Evolutionary conservation across 2,113 vertebrate genomes (phyloP).

Genomic region (Charadrius vociferus): DNA sequence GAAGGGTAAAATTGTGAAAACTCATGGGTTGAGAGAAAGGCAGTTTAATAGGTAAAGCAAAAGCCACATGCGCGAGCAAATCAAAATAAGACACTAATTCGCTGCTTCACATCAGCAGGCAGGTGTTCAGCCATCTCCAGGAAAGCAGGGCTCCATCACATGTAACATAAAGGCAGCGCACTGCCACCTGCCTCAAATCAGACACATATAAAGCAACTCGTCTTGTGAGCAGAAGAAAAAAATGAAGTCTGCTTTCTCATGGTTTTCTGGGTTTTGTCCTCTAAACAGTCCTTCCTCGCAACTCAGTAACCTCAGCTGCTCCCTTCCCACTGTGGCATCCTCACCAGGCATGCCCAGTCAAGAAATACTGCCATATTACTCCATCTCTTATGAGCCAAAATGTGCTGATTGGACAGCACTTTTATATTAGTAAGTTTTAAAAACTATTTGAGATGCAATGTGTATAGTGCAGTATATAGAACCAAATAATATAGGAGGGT

Average conservation of each 20-base stretch:
- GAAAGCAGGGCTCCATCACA: neutral
- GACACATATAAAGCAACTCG: neutral
- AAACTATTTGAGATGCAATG: neutral
- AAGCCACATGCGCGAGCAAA: accelerated
- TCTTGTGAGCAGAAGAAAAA: neutral
- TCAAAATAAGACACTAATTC: neutral
- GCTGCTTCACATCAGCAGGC: accelerated
- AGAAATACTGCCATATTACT: neutral
- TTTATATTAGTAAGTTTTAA: neutral
- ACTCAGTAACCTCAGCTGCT: neutral
- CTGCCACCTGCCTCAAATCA: neutral
- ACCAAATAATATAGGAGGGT: neutral
- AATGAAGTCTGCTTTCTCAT: neutral
- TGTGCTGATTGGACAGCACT: neutral
- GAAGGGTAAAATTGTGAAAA: neutral
- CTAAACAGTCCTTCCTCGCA: neutral
- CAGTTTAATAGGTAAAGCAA: neutral
- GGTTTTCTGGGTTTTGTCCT: neutral
- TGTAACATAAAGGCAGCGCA: neutral
- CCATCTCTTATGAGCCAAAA: neutral
- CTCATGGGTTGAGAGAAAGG: neutral
- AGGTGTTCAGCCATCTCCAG: neutral
- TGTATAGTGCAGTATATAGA: neutral
- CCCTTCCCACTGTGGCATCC: neutral
- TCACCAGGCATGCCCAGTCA: neutral